Evolutionary conservation across 2,113 vertebrate species (phyloP).

Genomic region (Ailurus styani): DNA sequence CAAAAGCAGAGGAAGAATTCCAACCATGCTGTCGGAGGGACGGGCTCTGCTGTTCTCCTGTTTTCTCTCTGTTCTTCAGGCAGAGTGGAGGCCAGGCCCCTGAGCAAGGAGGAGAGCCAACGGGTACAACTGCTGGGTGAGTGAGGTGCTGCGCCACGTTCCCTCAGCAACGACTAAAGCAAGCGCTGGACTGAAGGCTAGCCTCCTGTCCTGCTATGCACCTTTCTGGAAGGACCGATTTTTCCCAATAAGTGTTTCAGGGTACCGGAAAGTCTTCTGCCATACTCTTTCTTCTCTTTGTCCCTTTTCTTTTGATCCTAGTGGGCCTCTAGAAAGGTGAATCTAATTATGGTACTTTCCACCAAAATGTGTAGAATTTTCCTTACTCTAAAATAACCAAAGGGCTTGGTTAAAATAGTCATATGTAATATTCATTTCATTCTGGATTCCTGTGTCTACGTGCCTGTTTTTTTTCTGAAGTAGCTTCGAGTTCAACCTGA

Average conservation of each 20-base stretch:
- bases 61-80: background rate
- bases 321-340: background rate
- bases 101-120: background rate
- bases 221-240: background rate
- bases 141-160: fast-evolving
- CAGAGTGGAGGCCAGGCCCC: background rate
- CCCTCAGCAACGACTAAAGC: background rate
- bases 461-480: background rate
- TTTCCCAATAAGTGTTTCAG: background rate
- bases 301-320: background rate
- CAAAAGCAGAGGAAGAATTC: constrained; percentile 39
- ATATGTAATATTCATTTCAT: background rate
- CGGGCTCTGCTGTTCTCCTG: background rate
- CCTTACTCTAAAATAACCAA: background rate
- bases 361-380: background rate
- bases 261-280: background rate
- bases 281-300: background rate
- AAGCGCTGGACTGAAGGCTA: background rate
- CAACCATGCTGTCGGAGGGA: background rate
- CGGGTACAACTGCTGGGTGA: background rate
- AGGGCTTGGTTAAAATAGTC: background rate
- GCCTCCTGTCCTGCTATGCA: background rate
- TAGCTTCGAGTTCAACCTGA: background rate
- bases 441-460: background rate
- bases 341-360: background rate